Base-by-base conservation (phyloP, 2,113 vertebrate genomes). In the Cygnus buccinator region DNA sequence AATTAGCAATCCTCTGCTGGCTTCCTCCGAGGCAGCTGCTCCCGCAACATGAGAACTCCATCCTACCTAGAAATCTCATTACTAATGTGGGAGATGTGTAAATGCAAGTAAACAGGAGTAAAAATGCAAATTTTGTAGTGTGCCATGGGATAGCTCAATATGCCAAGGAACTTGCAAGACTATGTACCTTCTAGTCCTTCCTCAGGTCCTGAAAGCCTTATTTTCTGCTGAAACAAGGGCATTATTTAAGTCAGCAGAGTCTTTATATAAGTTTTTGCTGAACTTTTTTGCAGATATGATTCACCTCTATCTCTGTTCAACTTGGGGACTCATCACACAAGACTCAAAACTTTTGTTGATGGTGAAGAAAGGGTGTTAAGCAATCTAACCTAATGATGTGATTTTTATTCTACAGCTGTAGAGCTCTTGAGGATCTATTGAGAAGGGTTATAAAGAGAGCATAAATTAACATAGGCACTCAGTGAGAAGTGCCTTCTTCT, bases 391-490 rank as follows among this genome's bases (percentile, higher is more conserved):
- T 87, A 93, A 89, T 61, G 8, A 88, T 62, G 29, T 48, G 33
- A 72, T 89, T 95, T 84, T 93, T 84, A 93, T 84, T 78, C 79
- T 65, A 28, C 39, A 72, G 52, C 28, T 57, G 35, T 21, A 87
- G 73, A 90, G 35, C 65, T 93, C 92, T 90, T 62, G 39, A 95
- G 76, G 35, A 31, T 86, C 41, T 86, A 19, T 85, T 88, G 85
- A 28, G 55, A 12, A 79, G 61, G 73, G 58, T 58, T 85, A 63
- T 22, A 25, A 43, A 55, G 4, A 65, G 61, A 94, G 58, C 48
- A 76, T 58, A 89, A 84, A 94, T 77, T 76, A 86, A 80, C 37
- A 48, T 21, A 80, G 87, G 39, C 48, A 37, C 43, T 80, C 41
- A 26, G 18, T 22, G 25, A 93, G 65, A 73, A 88, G 75, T 41